Evolutionary conservation across 2,797 vertebrate species (phyloP), one percentile per base, ranked within the genome.

Genomic region (Gobionotothen gibberifrons): DNA sequence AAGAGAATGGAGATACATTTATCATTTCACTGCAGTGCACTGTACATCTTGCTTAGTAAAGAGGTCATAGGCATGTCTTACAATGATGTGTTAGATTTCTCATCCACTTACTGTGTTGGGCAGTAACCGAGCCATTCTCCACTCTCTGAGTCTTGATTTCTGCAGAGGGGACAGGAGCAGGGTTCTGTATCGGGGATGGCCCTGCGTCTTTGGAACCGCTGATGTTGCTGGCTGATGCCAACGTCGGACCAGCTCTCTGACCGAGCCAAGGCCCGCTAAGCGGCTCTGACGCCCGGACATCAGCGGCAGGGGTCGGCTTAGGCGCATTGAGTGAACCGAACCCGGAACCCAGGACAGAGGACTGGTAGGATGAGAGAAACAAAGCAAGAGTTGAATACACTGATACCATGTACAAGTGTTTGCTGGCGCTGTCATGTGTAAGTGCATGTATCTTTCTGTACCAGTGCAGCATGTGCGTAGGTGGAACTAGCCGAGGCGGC

Each of bases 301-400:
- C 96, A 65, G 94, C 71, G 15, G 92, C 62, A 26, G 90, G 78
- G 53, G 90, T 52, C 49, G 94, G 62, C 90, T 98, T 98, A 71
- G 96, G 93, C 59, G 95, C 90, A 58, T 93, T 92, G 22, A 97
- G 92, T 49, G 96, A 96, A 70, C 96, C 96, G 90, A 96, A 97
- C 72, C 96, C 96, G 90, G 96, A 96, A 72, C 94, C 94, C 77
- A 97, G 93, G 63, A 96, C 94, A 53, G 95, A 96, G 39, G 95
- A 95, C 96, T 97, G 75, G 1, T n/a, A 66, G 43, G 19, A 59
- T 17, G 54, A 64, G 40, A 74, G 14, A 75, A 57, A 13, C 19
- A 78, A 49, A 36, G 42, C 14, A 49, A 53, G 5, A 68, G 61
- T 2, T 65, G 5, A 79, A 53, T 58, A 68, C 3, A 58, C 19